Conservation (phyloP, 2,113 vertebrate species). For the Python bivittatus region DNA sequence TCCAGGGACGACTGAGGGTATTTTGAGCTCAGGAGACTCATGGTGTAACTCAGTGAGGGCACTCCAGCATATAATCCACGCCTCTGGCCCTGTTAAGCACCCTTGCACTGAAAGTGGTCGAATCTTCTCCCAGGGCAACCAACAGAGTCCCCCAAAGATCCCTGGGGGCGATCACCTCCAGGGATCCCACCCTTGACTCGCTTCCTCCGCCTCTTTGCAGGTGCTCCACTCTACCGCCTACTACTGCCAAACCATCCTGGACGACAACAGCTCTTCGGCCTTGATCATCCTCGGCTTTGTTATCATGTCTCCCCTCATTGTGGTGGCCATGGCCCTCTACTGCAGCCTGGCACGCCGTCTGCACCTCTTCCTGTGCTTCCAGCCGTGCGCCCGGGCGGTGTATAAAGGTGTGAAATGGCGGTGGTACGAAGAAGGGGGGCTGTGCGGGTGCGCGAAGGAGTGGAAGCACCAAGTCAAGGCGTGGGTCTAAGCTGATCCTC, state of each 20-base stretch:
- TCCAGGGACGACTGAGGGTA: too few species aligned
- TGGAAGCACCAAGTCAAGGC: constrained; percentile 69
- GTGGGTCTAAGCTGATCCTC: constrained; percentile 79
- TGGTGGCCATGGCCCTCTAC: constrained; percentile 86
- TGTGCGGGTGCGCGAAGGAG: constrained; percentile 46
- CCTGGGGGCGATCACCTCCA: neutral
- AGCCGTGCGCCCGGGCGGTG: constrained; percentile 70
- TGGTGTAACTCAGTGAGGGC: too few species aligned
- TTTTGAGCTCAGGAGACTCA: too few species aligned
- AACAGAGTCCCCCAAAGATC: too few species aligned
- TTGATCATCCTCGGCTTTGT: constrained; percentile 95
- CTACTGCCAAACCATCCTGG: constrained; percentile 84
- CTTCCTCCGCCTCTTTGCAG: constrained; percentile 39
- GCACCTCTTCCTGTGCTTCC: constrained; percentile 78
- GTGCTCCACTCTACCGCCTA: constrained; percentile 81
- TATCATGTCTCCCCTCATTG: constrained; percentile 91
- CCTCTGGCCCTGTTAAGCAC: too few species aligned
- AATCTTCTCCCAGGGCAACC: too few species aligned
- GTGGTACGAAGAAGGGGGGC: constrained; percentile 62
- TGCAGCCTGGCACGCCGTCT: constrained; percentile 82
- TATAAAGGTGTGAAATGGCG: constrained; percentile 78
- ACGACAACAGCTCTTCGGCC: constrained; percentile 91
- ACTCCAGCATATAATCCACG: too few species aligned
- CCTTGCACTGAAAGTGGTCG: too few species aligned
- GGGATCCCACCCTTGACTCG: neutral